phyloP scores from a whole-genome alignment of 37 sponge, comb jelly and placozoan species.

The Ephydatia muelleri region DNA sequence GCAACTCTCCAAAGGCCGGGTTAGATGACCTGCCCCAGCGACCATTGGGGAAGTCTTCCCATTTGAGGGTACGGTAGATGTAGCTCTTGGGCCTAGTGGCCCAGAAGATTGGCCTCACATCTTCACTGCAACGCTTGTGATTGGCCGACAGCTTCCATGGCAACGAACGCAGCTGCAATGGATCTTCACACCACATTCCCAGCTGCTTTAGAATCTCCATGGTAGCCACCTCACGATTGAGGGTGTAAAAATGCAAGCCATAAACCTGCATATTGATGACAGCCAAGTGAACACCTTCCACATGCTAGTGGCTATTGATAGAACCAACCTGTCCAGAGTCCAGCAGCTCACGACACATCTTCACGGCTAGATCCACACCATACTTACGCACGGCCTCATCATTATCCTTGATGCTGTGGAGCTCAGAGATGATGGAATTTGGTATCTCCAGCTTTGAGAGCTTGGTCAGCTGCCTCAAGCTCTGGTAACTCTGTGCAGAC shows the following conservation, averaged over 20 bases:
- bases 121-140: constrained; percentile 71
- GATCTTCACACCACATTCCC: constrained; percentile 87
- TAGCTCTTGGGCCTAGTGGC: constrained; percentile 89
- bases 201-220: constrained; percentile 80
- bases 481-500: constrained; percentile 80
- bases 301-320: neutral
- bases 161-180: constrained; percentile 47
- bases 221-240: constrained; percentile 92
- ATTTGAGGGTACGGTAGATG: constrained; percentile 84
- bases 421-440: constrained; percentile 53
- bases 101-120: constrained; percentile 99
- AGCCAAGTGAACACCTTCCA: neutral
- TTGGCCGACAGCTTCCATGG: constrained; percentile 94
- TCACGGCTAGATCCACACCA: constrained; percentile 71
- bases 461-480: constrained; percentile 83
- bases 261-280: constrained; percentile 70
- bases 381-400: constrained; percentile 88
- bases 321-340: constrained; percentile 75
- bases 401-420: constrained; percentile 89
- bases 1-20: constrained; percentile 96
- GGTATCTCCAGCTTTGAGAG: constrained; percentile 89
- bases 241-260: constrained; percentile 95
- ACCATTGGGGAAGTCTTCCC: constrained; percentile 99
- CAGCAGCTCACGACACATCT: constrained; percentile 81
- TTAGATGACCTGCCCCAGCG: constrained; percentile 94